phyloP scores from a whole-genome alignment of 1,140 invertebrate species.

The Drosophila melanogaster region Release_6_plus_ISO1_MT NT_033777.3:23423001-23423500 shows the following conservation, averaged over 20 bases:
- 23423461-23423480: neutral
- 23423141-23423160: conserved; percentile 22
- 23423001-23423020: conserved; percentile 54
- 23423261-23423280: neutral
- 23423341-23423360: too few species aligned
- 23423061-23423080: conserved; percentile 83
- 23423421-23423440: neutral
- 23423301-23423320: too few species aligned
- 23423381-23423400: too few species aligned
- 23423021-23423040: conserved; percentile 50
- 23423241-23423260: neutral
- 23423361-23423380: too few species aligned
- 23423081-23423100: conserved; percentile 68
- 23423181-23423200: conserved; percentile 17
- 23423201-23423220: conserved; percentile 15
- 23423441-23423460: too few species aligned
- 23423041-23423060: conserved; percentile 74
- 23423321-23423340: too few species aligned
- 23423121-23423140: conserved; percentile 7
- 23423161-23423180: conserved; percentile 13
- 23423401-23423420: too few species aligned
- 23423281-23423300: too few species aligned
- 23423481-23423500: neutral
- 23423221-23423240: conserved; percentile 6
- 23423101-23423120: conserved; percentile 40